Evolutionary conservation across 92 coral and sea anemone species (phyloP).

Genomic region (Palythoa caribaeorum): DNA sequence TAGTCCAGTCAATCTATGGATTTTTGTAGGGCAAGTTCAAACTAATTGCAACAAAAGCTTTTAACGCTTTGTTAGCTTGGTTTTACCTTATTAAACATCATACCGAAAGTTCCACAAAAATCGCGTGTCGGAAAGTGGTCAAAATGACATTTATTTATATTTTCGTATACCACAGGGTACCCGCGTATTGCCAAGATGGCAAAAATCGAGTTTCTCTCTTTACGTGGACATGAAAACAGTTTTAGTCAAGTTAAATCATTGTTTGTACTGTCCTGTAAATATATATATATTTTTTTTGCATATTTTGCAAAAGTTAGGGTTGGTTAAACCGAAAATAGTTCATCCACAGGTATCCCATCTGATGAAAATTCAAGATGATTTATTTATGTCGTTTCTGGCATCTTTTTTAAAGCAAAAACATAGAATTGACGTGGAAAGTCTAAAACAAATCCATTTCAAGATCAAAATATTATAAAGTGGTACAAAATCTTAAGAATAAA

Average conservation of each 20-base stretch:
- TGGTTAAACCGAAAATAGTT: no score
- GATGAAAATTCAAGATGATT: background rate
- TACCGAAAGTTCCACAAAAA: no score
- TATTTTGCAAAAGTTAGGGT: background rate
- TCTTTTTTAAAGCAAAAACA: no score
- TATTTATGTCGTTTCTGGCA: no score
- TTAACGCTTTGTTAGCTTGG: no score
- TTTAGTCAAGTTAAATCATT: background rate
- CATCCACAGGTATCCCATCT: conserved; percentile 12
- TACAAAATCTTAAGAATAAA: background rate
- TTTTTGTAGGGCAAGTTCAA: no score
- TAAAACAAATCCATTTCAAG: background rate
- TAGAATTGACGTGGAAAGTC: background rate
- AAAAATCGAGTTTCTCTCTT: background rate
- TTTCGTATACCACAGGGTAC: background rate
- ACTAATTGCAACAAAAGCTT: no score
- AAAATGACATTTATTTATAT: no score
- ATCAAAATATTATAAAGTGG: background rate
- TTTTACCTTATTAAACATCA: no score
- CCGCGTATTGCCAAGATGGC: background rate
- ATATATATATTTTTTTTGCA: background rate
- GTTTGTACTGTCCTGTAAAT: conserved; percentile 1
- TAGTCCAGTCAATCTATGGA: no score
- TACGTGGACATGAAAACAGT: background rate
- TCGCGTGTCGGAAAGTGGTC: no score